Evolutionary conservation across 1,140 invertebrate species (phyloP).

Genomic region (Drosophila busckii): DNA sequence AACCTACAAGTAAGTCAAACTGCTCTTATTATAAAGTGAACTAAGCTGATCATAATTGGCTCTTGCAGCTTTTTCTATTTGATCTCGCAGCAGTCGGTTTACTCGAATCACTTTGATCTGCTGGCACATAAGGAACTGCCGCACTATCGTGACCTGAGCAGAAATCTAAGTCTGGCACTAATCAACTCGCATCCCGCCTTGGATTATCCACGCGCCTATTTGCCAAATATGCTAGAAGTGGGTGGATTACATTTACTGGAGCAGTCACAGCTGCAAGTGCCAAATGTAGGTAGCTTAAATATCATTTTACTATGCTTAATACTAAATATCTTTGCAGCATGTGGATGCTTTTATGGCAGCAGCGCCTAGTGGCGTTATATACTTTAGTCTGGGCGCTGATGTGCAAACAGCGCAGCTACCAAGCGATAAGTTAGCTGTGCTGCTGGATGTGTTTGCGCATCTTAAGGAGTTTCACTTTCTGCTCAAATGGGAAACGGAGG

Average conservation of each 20-base stretch:
- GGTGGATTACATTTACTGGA: constrained; percentile 79
- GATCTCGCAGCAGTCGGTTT: constrained; percentile 71
- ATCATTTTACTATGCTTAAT: rapidly evolving
- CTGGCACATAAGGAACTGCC: constrained; percentile 68
- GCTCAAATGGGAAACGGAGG: constrained; percentile 84
- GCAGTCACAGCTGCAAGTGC: constrained; percentile 24
- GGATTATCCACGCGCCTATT: constrained; percentile 82
- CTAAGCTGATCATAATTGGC: background rate
- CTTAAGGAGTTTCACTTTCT: constrained; percentile 82
- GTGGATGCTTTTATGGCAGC: constrained; percentile 81
- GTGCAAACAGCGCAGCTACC: constrained; percentile 81
- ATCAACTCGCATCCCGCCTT: constrained; percentile 83
- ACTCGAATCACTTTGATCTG: constrained; percentile 64
- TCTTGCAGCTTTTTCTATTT: constrained; percentile 65
- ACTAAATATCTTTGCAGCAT: constrained; percentile 26
- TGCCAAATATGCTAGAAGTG: constrained; percentile 82
- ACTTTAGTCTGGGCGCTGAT: constrained; percentile 84
- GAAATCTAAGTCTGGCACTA: constrained; percentile 82
- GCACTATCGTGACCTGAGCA: constrained; percentile 80
- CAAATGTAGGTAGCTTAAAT: constrained; percentile 28
- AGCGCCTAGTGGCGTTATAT: constrained; percentile 81
- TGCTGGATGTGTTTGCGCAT: constrained; percentile 80
- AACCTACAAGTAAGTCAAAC: constrained; percentile 52
- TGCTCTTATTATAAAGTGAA: background rate
- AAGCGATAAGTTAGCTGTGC: constrained; percentile 79